phyloP scores from a whole-genome alignment of 2,888 invertebrate species.

The Formica aserva region DNA sequence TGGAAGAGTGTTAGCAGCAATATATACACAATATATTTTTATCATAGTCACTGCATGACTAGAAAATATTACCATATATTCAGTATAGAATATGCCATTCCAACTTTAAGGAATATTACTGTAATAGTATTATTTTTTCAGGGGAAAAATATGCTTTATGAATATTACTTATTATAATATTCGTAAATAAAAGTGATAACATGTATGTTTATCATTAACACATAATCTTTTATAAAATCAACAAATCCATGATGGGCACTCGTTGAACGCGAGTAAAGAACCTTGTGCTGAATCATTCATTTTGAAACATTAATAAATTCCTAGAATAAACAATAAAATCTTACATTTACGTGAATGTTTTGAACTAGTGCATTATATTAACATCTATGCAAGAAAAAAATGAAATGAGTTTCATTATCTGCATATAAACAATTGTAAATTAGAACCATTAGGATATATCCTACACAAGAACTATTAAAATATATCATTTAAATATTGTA shows the following conservation, averaged over 20 bases:
- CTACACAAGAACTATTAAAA: not conserved
- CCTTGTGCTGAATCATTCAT: constrained; percentile 13
- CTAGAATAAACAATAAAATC: constrained; percentile 45
- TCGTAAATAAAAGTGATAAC: constrained; percentile 42
- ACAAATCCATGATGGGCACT: constrained; percentile 14
- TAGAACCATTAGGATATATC: constrained; percentile 1
- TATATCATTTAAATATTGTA: constrained; percentile 30
- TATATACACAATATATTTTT: constrained; percentile 48
- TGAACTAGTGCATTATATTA: constrained; percentile 42
- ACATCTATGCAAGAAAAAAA: constrained; percentile 4
- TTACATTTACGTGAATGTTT: constrained; percentile 38
- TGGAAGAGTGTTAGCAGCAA: not conserved
- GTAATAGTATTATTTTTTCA: constrained; percentile 8
- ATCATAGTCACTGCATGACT: constrained; percentile 67
- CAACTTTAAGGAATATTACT: constrained; percentile 37
- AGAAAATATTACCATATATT: constrained; percentile 61
- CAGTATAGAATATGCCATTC: constrained; percentile 25
- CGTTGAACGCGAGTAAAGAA: constrained; percentile 6
- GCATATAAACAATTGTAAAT: constrained; percentile 18
- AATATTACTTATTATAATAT: constrained; percentile 7
- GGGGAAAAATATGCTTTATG: constrained; percentile 4
- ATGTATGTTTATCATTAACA: constrained; percentile 28
- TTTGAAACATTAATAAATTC: constrained; percentile 26
- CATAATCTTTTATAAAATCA: constrained; percentile 34
- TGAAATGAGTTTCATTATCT: not conserved